Base-by-base conservation (phyloP, 1,140 invertebrate species). In the Drosophila kepulauana region DNA sequence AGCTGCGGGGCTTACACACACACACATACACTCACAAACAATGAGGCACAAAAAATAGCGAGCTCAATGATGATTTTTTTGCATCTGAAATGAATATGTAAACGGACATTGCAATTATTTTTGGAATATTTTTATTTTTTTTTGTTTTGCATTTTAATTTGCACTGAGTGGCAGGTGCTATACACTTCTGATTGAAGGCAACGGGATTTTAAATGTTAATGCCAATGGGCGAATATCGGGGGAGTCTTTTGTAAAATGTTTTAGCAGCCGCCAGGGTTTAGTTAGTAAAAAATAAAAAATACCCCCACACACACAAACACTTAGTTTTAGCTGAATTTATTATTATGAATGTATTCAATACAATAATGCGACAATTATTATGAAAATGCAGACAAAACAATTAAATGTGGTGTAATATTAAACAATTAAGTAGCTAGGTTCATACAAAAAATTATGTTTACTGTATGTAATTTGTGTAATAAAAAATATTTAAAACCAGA, bases 121-220 rank as follows among this genome's bases (percentile, higher is more conserved):
- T 58, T 68, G 38, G 25, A 8, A 35, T 10, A 41, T 62, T 57
- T 49, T 63, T 61, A 2, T 15, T 46, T 11, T 33, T 11, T 59
- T 67, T 61, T 52, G 28, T 33, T 45, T 8, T 71, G 51, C 49
- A 48, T 79, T 79, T 79, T 56, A 51, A 81, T 81, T 52, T 59
- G 58, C 16, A 35, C 52, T 54, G 59, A 67, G 79, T 73, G 81
- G 73, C 81, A 81, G 74, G 43, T 85, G 78, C 69, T 66, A 62
- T 64, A 66, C 51, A 59, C 20, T 38, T n/a, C 30, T 35, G 48
- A 63, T 33, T 65, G 49, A 48, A 52, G 30, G 33, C 65, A 54
- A 48, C 33, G 49, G 64, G 51, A 77, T 84, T 25, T 25, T 78
- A 78, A 85, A 81, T 81, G 68, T 84, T 80, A 77, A 80, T 84